These are phyloP conservation scores for Drosophila paramelanica DNA, from an alignment of 2,888 invertebrate species.

Conservation along the genomic window DNA sequence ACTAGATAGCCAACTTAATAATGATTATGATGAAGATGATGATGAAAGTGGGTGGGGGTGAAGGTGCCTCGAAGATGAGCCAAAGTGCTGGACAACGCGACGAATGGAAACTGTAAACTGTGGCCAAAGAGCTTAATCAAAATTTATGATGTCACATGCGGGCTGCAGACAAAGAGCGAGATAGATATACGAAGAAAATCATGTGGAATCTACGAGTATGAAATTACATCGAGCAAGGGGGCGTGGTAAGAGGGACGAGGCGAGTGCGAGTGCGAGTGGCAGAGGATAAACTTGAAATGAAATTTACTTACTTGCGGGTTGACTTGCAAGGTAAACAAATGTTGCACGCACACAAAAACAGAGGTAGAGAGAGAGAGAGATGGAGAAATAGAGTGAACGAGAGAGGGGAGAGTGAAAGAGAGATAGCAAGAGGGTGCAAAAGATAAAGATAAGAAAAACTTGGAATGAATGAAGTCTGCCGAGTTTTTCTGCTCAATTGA, in stretches of 20 bases:
- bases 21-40: slow-evolving; percentile 11
- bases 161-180: slow-evolving; percentile 12
- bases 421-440: neutral
- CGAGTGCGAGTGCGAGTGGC: neutral
- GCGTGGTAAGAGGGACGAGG: neutral
- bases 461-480: slow-evolving; percentile 20
- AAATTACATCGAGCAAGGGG: slow-evolving; percentile 10
- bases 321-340: slow-evolving; percentile 60
- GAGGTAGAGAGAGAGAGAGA: slow-evolving; percentile 1
- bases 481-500: slow-evolving; percentile 56
- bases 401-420: neutral
- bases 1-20: slow-evolving; percentile 25
- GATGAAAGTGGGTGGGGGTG: too few species aligned
- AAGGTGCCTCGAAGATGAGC: neutral
- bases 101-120: slow-evolving; percentile 69
- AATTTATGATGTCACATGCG: slow-evolving; percentile 74
- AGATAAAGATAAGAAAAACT: neutral
- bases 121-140: slow-evolving; percentile 75
- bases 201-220: slow-evolving; percentile 8
- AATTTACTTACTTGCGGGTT: slow-evolving; percentile 56
- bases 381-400: neutral
- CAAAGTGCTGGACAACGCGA: slow-evolving; percentile 25
- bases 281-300: slow-evolving; percentile 47
- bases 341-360: slow-evolving; percentile 22
- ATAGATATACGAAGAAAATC: neutral